Percentiles rank a stretch among this genome's conserved stretches.
These are phyloP conservation scores for Triops longicaudatus DNA, from an alignment of 1,140 invertebrate species.

Conservation along the genomic window DNA sequence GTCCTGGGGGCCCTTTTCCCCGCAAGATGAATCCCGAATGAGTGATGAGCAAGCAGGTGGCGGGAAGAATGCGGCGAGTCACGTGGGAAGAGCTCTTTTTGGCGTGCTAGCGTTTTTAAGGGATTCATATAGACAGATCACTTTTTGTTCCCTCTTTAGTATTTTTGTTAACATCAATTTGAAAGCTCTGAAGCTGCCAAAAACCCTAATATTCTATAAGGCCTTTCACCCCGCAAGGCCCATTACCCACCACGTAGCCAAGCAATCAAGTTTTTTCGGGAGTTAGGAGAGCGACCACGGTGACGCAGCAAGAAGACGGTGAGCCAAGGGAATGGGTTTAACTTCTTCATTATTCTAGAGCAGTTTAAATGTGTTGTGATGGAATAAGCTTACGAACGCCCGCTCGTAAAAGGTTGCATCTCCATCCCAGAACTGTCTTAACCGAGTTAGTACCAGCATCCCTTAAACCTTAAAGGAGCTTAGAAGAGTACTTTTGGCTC, in stretches of 20 bases:
- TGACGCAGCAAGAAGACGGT: not conserved
- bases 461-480: not conserved
- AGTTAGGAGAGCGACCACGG: not conserved
- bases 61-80: conserved; percentile 9
- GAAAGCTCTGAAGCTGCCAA: not conserved
- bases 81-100: conserved; percentile 6
- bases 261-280: not conserved
- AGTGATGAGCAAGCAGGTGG: conserved; percentile 10
- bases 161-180: not conserved
- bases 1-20: not conserved
- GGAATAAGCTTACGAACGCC: not conserved
- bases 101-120: conserved; percentile 1
- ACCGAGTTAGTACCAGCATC: no score
- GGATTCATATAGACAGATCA: conserved; percentile 1
- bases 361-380: not conserved
- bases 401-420: not conserved
- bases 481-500: not conserved
- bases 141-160: not conserved
- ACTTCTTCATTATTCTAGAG: not conserved
- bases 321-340: not conserved
- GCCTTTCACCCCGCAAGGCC: not conserved
- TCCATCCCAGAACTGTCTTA: no score
- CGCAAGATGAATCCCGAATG: not conserved
- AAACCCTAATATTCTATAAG: not conserved
- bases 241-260: not conserved